phyloP scores from a whole-genome alignment of 2,113 vertebrate genomes.

The Taurulus bubalis region DNA sequence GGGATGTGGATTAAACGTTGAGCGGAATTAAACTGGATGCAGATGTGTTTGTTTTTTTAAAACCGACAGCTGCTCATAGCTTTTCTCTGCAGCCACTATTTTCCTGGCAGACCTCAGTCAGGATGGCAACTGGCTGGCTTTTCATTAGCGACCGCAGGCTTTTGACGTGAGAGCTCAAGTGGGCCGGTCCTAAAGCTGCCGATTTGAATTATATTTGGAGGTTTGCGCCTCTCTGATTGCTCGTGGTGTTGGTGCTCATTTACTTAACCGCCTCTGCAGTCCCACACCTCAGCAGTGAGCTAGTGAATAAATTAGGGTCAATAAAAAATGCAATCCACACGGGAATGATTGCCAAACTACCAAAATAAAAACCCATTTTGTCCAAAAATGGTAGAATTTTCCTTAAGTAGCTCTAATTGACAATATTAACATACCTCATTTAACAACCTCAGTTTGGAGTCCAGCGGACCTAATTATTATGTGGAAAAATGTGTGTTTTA shows the following conservation, averaged over 20 bases:
- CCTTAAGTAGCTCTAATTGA: background rate
- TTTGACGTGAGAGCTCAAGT: conserved; percentile 22
- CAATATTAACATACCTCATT: background rate
- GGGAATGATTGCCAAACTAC: background rate
- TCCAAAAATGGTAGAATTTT: background rate
- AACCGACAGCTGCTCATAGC: conserved; percentile 53
- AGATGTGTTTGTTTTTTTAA: conserved; percentile 72
- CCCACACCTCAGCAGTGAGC: background rate
- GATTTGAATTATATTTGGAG: background rate
- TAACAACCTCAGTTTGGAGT: background rate
- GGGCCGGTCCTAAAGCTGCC: conserved; percentile 54
- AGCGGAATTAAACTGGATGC: conserved; percentile 66
- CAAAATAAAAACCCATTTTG: background rate
- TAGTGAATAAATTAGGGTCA: background rate
- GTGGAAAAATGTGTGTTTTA: background rate
- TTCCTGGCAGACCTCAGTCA: conserved; percentile 31
- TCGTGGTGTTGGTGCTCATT: background rate
- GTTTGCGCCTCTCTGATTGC: background rate
- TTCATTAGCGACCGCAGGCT: conserved; percentile 36
- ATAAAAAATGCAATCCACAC: background rate
- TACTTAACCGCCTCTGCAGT: background rate
- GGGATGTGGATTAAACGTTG: conserved; percentile 61
- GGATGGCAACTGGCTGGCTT: conserved; percentile 50
- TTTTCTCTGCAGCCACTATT: background rate
- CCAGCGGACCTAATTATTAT: background rate